Evolutionary conservation across 2,888 invertebrate genomes (phyloP), one percentile per base, ranked within the genome.

Genomic region (Megastigmus dorsalis): DNA sequence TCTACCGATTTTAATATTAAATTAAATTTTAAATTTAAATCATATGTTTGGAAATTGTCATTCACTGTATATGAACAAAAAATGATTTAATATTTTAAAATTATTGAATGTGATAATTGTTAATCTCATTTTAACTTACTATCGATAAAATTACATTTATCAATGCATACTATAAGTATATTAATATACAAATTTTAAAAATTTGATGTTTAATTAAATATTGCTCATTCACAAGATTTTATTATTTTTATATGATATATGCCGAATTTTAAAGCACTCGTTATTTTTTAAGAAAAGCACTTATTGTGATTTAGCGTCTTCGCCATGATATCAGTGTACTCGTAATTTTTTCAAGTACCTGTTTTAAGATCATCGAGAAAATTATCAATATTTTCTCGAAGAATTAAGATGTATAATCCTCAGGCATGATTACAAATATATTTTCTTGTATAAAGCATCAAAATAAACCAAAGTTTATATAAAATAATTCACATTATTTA

Each of bases 281-380:
- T 55, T 41, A 52, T 50, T 70, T 15, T 70, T 28, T 43, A 18
- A 59, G 38, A 43, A 62, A 62, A 41, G 1, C 36, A 4, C 10
- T 36, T 33, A 52, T 30, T 36, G 26, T 54, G 4, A 50, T 63
- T 26, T 50, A 70, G 60, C 10, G 28, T 43, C 15, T 45, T 54
- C 36, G 52, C 54, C 45, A 63, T 70, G 54, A 62, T 62, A 33
- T 54, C 33, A 70, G 28, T 43, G 23, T 62, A 60, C n/a, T 62
- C 33, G 2, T 43, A 60, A 69, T 13, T 57, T 26, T 59, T 50
- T 59, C 3, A 69, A 28, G 52, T 60, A 50, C 28, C 52, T 60
- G 28, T 69, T 9, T n/a, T 38, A 52, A 41, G 54, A 15, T 26
- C 15, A 62, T 26, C 10, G 38, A 52, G 7, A 38, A n/a, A n/a